These are phyloP conservation scores for Hormaphis cornu DNA, from an alignment of 1,140 invertebrate genomes.

Conservation along the genomic window DNA sequence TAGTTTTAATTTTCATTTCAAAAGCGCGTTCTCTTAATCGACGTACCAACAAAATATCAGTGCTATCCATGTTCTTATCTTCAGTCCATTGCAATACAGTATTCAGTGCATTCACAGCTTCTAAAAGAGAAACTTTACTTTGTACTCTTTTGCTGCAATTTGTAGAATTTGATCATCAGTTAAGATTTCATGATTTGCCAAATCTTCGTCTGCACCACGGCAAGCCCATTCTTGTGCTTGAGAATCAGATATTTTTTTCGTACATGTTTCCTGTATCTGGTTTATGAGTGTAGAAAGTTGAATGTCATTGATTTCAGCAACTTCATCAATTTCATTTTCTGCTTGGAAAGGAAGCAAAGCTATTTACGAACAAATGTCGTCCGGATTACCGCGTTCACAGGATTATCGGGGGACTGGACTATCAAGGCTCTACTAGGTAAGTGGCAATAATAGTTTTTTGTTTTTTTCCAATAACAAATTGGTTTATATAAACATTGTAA, in stretches of 20 bases:
- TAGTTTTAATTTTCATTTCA: background rate
- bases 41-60: background rate
- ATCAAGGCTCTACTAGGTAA: background rate
- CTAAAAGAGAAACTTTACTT: background rate
- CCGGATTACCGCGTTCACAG: background rate
- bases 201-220: background rate
- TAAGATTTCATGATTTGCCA: background rate
- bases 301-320: background rate
- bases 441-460: too few species aligned
- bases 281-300: background rate
- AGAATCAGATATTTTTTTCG: background rate
- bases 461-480: background rate
- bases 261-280: background rate
- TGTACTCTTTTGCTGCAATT: background rate
- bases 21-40: background rate
- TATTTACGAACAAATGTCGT: background rate
- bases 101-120: constrained; percentile 1
- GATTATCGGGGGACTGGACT: background rate
- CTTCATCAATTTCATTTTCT: background rate
- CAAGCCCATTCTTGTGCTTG: background rate
- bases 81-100: background rate
- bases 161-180: background rate
- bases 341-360: background rate
- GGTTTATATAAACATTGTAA: too few species aligned
- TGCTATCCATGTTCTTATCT: background rate